Percentiles rank a stretch among this genome's conserved stretches.
Evolutionary conservation across 1,140 invertebrate species (phyloP).

Genomic region (Caerostris extrusa): DNA sequence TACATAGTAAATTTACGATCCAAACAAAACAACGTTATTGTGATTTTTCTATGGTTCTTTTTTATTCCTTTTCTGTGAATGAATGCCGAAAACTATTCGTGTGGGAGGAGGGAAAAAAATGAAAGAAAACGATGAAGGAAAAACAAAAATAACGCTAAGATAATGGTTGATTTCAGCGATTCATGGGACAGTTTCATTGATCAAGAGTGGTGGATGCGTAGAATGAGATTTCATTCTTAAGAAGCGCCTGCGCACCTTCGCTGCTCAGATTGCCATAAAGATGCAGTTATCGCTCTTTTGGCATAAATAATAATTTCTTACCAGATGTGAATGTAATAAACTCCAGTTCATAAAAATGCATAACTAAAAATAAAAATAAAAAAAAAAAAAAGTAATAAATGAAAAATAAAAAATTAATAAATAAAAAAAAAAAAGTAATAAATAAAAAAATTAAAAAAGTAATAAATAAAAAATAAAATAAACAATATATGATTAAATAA

Average conservation of each 20-base stretch:
- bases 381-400: background rate
- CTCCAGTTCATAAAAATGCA: background rate
- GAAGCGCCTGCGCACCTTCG: conserved; percentile 29
- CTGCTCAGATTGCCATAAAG: background rate
- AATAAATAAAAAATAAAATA: background rate
- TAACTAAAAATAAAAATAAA: background rate
- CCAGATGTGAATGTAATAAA: background rate
- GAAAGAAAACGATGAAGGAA: conserved; percentile 28
- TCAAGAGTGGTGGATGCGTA: conserved; percentile 67
- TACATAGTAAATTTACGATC: background rate
- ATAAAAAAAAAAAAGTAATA: background rate
- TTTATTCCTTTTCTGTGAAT: background rate
- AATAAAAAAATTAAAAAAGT: background rate
- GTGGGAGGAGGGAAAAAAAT: background rate
- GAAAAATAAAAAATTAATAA: background rate
- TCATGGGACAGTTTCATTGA: conserved; percentile 74
- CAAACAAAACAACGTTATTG: background rate
- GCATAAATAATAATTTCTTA: background rate
- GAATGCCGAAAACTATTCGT: background rate
- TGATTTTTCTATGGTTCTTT: background rate
- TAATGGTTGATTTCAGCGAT: conserved; percentile 65
- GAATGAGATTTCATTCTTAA: conserved; percentile 69
- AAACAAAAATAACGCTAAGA: conserved; percentile 23
- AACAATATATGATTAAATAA: background rate
- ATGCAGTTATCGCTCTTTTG: background rate